A percentile compares a stretch with the other conserved stretches of the same genome.
Evolutionary conservation across 2,113 vertebrate species (phyloP).

Genomic region (Lepus timidus): DNA sequence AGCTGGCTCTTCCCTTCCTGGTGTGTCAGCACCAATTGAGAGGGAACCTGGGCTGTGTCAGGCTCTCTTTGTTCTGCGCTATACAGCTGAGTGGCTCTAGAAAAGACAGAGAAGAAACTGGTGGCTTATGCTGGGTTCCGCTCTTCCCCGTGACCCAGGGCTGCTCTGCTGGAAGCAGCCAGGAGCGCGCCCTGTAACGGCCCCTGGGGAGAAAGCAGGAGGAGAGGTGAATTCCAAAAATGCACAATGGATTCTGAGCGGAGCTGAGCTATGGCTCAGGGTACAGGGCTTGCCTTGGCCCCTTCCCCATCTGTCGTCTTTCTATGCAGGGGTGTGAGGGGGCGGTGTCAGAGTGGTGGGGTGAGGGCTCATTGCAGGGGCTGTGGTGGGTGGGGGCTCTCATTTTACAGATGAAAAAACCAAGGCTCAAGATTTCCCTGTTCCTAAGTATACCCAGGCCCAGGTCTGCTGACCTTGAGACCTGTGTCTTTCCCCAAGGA

Average conservation of each 20-base stretch:
- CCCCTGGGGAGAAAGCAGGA: background rate
- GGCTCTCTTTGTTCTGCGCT: background rate
- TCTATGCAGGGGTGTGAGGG: background rate
- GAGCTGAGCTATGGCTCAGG: background rate
- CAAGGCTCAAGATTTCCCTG: background rate
- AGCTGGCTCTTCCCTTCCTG: background rate
- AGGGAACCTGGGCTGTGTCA: rapidly evolving
- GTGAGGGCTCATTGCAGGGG: too few relatives aligned
- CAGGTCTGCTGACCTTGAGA: background rate
- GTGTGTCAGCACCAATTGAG: background rate
- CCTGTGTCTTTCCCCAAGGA: background rate
- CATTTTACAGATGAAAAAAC: background rate
- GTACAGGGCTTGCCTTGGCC: rapidly evolving
- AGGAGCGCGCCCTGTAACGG: rapidly evolving
- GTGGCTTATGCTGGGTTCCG: background rate
- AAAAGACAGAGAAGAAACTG: background rate
- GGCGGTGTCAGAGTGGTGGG: background rate
- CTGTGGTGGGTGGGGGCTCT: too few relatives aligned
- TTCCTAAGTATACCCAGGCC: background rate
- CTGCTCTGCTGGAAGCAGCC: background rate
- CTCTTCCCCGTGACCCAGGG: background rate
- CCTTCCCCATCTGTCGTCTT: background rate
- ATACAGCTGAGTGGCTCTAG: background rate
- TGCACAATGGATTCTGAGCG: background rate
- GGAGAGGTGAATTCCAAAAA: background rate